phyloP scores from a whole-genome alignment of 2,113 vertebrate species.

The Podarcis raffonei region DNA sequence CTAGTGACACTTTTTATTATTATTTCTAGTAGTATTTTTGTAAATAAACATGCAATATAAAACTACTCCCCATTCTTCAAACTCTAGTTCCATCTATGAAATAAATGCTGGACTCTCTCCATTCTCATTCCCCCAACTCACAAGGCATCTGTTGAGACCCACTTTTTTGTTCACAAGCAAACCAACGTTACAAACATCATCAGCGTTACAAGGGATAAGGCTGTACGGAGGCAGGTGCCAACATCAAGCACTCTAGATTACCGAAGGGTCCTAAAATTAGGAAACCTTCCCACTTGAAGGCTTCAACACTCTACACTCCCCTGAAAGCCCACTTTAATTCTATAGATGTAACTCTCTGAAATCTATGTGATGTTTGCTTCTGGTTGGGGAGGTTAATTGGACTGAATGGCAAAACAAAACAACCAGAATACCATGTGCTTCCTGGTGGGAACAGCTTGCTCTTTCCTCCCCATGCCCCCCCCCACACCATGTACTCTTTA shows the following conservation, averaged over 20 bases:
- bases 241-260: conserved; percentile 49
- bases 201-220: neutral
- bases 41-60: conserved; percentile 48
- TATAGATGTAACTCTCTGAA: neutral
- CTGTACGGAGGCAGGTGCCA: conserved; percentile 10
- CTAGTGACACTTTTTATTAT: no score
- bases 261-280: conserved; percentile 12
- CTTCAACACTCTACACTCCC: neutral
- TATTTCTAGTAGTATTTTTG: no score
- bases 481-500: neutral
- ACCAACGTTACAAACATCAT: conserved; percentile 19
- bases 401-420: neutral
- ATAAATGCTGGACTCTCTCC: conserved; percentile 41
- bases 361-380: no score
- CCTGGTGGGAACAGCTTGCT: neutral
- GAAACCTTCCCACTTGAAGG: neutral
- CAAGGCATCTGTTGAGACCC: conserved; percentile 45
- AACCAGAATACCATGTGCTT: neutral
- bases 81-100: conserved; percentile 56
- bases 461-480: neutral
- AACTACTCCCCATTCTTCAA: conserved; percentile 43
- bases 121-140: conserved; percentile 30
- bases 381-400: neutral
- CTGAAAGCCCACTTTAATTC: no score
- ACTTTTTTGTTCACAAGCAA: conserved; percentile 39